phyloP scores from a whole-genome alignment of 2,888 invertebrate species.

The Patella depressa region DNA sequence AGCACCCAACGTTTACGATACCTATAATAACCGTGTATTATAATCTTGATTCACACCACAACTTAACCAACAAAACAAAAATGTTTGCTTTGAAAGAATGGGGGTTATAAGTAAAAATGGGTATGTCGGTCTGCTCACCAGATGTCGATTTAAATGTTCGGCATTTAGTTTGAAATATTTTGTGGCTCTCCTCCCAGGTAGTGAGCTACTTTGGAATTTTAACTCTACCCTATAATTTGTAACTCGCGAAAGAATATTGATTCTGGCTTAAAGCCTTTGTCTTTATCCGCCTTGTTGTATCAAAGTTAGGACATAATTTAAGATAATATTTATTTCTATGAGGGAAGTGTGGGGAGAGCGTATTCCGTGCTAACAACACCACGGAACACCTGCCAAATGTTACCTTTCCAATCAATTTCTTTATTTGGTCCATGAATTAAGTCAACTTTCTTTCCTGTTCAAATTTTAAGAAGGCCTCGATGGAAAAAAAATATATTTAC shows the following conservation, averaged over 20 bases:
- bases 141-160: neutral
- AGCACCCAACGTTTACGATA: too few relatives aligned
- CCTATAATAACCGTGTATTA: too few relatives aligned
- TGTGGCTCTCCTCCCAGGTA: too few relatives aligned
- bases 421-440: constrained; percentile 10
- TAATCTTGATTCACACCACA: too few relatives aligned
- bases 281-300: neutral
- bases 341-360: neutral
- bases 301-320: neutral
- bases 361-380: neutral
- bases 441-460: neutral
- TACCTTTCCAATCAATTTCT: constrained; percentile 10
- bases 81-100: too few relatives aligned
- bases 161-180: too few relatives aligned
- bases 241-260: too few relatives aligned
- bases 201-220: neutral
- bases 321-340: neutral
- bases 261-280: too few relatives aligned
- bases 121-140: too few relatives aligned
- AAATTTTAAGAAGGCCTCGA: constrained; percentile 4
- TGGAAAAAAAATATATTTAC: neutral
- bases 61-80: too few relatives aligned
- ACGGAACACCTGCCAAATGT: neutral
- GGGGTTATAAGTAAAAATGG: too few relatives aligned
- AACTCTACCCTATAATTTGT: neutral